Conservation (phyloP, 2,113 vertebrate species). For the Merops nubicus region DNA sequence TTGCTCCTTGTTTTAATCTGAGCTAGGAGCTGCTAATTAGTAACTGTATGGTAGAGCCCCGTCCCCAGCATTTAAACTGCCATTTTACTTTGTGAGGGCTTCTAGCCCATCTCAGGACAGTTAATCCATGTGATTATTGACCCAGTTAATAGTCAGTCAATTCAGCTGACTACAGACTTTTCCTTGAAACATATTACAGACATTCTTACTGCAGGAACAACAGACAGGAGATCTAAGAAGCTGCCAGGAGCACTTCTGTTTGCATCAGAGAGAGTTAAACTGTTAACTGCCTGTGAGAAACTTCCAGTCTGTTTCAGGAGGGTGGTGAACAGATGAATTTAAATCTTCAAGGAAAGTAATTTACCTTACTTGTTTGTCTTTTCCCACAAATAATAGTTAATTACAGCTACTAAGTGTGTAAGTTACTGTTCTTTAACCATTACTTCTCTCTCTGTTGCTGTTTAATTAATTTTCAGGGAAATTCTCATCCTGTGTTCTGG, state of each 20-base stretch:
- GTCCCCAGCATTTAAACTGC: not conserved
- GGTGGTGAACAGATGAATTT: not conserved
- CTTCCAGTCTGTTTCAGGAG: not conserved
- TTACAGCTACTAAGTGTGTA: not conserved
- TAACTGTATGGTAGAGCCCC: not conserved
- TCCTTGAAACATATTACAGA: not conserved
- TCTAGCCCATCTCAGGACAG: not conserved
- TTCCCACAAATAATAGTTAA: not conserved
- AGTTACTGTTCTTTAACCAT: not conserved
- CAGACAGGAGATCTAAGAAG: not conserved
- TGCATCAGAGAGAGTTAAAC: not conserved
- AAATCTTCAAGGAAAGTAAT: not conserved
- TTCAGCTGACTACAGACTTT: not conserved
- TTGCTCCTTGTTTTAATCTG: not conserved
- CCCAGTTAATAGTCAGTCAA: not conserved
- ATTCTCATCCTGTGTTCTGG: not conserved
- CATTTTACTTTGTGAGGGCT: not conserved
- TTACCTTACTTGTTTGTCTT: not conserved
- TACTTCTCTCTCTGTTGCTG: not conserved
- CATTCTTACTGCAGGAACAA: not conserved
- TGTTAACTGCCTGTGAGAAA: not conserved
- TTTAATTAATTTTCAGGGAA: not conserved
- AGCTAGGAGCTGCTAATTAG: not conserved
- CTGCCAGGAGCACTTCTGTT: not conserved
- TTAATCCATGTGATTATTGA: not conserved